Base-by-base conservation (phyloP, 1,140 invertebrate genomes). In the Riptortus pedestris region DNA sequence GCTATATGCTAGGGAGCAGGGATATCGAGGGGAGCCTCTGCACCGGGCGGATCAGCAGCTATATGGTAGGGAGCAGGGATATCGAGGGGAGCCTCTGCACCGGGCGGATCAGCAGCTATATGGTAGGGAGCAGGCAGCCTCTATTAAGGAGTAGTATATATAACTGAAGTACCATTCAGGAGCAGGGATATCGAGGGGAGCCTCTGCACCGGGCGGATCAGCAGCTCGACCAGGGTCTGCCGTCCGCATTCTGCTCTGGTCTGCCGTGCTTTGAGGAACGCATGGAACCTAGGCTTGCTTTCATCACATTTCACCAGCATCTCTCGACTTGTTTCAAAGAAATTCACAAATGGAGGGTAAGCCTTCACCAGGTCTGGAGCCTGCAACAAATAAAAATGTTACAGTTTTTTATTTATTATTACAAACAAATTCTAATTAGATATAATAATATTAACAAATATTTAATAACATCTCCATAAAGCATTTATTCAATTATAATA, bases 291-390 rank as follows among this genome's bases (percentile, higher is more conserved):
- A 24, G 93, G 91, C 74, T 96, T 95, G 69, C 85, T 86, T 73
- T 83, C 82, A 78, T 96, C 93, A 79, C 92, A 96, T 71, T 88
- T 83, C 66, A 84, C 78, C 69, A 99, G 82, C 78, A 89, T 91
- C 71, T 94, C 89, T 76, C 96, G 96, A 72, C 92, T 93, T 73
- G 92, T 90, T 75, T 98, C 93, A 75, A 96, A 98, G 74, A 91
- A 98, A 76, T 98, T 98, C 12, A 98, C 88, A 76, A 96, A 99
- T 5, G 93, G 91, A 57, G 95, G 94, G 79, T 99, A 99, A 0
- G 93, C 90, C 76, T 92, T 95, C 55, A 89, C 81, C 67, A 98
- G 78, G 72, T 87, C 85, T 26, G 81, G 81, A 48, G 84, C 81
- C 70, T 72, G 55, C 51, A 66, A 68, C 52, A 60, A 38, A 51